Evolutionary conservation across 2,888 invertebrate species (phyloP).

Genomic region (Altica lythri): DNA sequence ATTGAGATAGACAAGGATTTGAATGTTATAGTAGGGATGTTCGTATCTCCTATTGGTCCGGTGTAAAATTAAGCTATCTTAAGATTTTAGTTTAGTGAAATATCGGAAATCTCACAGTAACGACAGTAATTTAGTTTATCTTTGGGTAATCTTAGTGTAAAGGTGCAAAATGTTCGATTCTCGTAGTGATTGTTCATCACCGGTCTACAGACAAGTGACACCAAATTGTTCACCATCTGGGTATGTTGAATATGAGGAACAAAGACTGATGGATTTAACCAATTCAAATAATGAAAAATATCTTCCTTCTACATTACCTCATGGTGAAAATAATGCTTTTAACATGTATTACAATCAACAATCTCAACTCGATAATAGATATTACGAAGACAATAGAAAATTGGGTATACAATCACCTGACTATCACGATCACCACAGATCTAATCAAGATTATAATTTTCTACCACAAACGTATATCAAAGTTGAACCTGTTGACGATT

Average conservation of each 20-base stretch:
- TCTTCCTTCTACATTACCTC: conserved; percentile 39
- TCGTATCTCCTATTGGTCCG: conserved; percentile 37
- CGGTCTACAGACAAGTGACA: conserved; percentile 48
- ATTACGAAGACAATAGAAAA: conserved; percentile 30
- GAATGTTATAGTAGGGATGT: conserved; percentile 43
- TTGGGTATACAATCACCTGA: conserved; percentile 37
- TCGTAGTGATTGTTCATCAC: conserved; percentile 52
- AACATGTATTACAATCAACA: conserved; percentile 37
- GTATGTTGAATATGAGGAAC: conserved; percentile 50
- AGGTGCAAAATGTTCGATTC: conserved; percentile 49
- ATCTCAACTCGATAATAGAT: conserved; percentile 18
- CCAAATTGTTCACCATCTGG: conserved; percentile 43
- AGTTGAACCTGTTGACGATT: conserved; percentile 45
- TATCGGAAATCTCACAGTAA: conserved; percentile 30
- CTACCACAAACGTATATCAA: conserved; percentile 47
- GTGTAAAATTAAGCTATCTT: conserved; percentile 40
- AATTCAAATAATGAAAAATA: conserved; percentile 53
- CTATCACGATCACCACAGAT: conserved; percentile 32
- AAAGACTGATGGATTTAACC: conserved; percentile 55
- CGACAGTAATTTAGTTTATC: conserved; percentile 36
- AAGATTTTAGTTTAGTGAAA: conserved; percentile 43
- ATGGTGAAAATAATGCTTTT: conserved; percentile 37
- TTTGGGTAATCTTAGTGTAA: conserved; percentile 22
- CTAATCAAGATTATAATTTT: conserved; percentile 41
- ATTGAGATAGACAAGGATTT: conserved; percentile 35